Evolutionary conservation across 1,140 invertebrate species (phyloP), one percentile per base, ranked within the genome.

Genomic region (Diorhabda carinulata): DNA sequence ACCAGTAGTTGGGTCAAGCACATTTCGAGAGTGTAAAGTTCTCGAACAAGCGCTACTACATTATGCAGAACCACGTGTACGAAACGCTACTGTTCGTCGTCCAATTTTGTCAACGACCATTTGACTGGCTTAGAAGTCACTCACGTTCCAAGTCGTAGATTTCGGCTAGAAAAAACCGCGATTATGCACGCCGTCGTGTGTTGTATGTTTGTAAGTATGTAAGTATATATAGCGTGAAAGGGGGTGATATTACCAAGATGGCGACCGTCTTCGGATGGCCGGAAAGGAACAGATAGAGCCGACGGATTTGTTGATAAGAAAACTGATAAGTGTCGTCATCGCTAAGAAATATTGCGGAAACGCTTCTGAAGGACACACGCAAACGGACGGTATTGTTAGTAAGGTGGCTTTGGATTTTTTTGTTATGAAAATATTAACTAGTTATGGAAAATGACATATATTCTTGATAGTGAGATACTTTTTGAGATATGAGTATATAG

Each of bases 241-340:
- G 61, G 67, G 67, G 67, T 68, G 60, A 68, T 68, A 63, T 68
- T 62, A 62, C 67, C 61, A 64, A 63, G 45, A 62, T 56, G 61
- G 58, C 59, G 63, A 25, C n/a, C 64, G 65, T 66, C 70, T 65
- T 61, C 42, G 71, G 71, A 72, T 70, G 69, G 71, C 71, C 68
- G 68, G 73, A 74, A 72, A 70, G 65, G 56, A 68, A 68, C 66
- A 74, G 66, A 72, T 72, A 72, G 70, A 69, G 64, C 56, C 58
- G 70, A 65, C 68, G 67, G 68, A 68, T 68, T 68, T 52, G 65
- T 62, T 66, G 73, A 72, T 72, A 74, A 64, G 68, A 68, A 70
- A 68, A 70, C 64, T 72, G 73, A 74, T 74, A 74, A 74, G 70
- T 68, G 68, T 62, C 65, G 67, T 73, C 67, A 69, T 73, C 68